Evolutionary conservation across 2,888 invertebrate genomes (phyloP).

Genomic region (Clistopyga incitator): DNA sequence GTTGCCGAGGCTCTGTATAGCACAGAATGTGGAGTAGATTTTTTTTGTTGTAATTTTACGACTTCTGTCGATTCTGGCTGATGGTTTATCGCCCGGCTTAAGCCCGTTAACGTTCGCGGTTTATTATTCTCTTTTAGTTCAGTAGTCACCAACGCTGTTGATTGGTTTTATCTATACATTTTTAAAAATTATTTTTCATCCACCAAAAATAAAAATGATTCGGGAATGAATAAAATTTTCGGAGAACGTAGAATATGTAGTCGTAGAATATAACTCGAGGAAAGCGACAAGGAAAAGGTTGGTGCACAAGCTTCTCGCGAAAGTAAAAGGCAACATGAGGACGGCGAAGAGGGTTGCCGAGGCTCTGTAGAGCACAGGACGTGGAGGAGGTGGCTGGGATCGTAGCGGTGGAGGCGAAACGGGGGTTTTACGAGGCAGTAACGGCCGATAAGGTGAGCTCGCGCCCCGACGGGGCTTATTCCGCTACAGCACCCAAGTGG

Average conservation of each 20-base stretch:
- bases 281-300: constrained; percentile 56
- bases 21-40: too few relatives aligned
- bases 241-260: constrained; percentile 11
- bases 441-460: constrained; percentile 84
- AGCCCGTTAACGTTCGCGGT: constrained; percentile 64
- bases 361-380: constrained; percentile 66
- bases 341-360: constrained; percentile 49
- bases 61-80: constrained; percentile 46
- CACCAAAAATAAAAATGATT: neutral
- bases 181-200: constrained; percentile 32
- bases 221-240: constrained; percentile 60
- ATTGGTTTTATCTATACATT: constrained; percentile 35
- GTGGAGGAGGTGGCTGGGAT: constrained; percentile 64
- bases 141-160: constrained; percentile 32
- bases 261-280: constrained; percentile 31
- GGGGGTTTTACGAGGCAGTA: constrained; percentile 84
- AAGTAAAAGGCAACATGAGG: constrained; percentile 63
- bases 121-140: constrained; percentile 29
- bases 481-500: constrained; percentile 84
- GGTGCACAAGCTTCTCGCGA: constrained; percentile 61
- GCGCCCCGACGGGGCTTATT: constrained; percentile 81
- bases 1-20: too few relatives aligned
- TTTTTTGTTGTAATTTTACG: constrained; percentile 69
- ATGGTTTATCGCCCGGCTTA: constrained; percentile 66
- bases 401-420: constrained; percentile 78